These are phyloP conservation scores for Drosophila ercepeae DNA, from an alignment of 1,140 invertebrate species.

Conservation along the genomic window DNA sequence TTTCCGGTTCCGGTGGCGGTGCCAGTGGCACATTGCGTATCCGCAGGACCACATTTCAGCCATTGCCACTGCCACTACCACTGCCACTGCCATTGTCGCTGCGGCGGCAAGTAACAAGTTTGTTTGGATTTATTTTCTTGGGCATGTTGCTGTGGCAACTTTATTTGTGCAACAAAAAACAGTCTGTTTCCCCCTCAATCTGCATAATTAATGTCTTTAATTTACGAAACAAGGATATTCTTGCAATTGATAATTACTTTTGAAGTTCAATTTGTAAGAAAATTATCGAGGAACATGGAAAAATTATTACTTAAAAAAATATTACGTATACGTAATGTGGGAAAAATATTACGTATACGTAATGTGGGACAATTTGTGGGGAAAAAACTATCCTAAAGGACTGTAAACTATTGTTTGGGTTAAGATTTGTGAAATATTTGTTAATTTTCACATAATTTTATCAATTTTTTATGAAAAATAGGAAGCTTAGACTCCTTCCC, in stretches of 20 bases:
- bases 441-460: too few species aligned
- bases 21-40: constrained; percentile 23
- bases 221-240: background rate
- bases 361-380: too few species aligned
- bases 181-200: background rate
- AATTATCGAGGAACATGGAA: too few species aligned
- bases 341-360: too few species aligned
- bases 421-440: too few species aligned
- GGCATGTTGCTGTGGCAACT: background rate
- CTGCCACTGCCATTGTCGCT: constrained; percentile 16
- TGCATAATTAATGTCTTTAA: background rate
- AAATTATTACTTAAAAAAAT: background rate
- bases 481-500: too few species aligned
- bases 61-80: constrained; percentile 20
- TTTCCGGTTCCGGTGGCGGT: constrained; percentile 17
- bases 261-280: too few species aligned
- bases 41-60: constrained; percentile 15
- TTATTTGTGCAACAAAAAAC: background rate
- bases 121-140: constrained; percentile 10
- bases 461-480: too few species aligned
- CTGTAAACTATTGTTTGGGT: too few species aligned
- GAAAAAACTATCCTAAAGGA: too few species aligned
- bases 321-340: background rate
- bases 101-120: constrained; percentile 8
- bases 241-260: too few species aligned